phyloP scores from a whole-genome alignment of 2,888 invertebrate genomes.

The Tenthredo scrophulariae region DNA sequence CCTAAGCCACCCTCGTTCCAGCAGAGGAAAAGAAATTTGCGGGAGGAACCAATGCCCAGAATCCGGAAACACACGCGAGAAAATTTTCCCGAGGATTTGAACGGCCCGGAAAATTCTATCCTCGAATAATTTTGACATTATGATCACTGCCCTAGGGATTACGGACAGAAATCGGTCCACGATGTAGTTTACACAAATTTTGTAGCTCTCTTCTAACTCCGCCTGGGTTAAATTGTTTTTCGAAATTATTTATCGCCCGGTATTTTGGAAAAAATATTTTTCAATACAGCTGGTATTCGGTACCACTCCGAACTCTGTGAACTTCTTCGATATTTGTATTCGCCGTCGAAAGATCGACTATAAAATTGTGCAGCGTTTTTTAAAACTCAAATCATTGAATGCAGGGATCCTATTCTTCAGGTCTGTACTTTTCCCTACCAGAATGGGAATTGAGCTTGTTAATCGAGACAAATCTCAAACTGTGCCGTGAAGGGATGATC shows the following conservation, averaged over 20 bases:
- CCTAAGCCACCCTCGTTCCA: slow-evolving; percentile 66
- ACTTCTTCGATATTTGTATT: not conserved
- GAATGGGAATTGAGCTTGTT: slow-evolving; percentile 19
- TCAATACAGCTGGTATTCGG: not conserved
- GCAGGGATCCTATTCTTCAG: not conserved
- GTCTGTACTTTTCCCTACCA: not conserved
- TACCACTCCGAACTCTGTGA: not conserved
- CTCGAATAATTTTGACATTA: not conserved
- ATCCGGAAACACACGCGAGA: slow-evolving; percentile 53
- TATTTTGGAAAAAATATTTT: not conserved
- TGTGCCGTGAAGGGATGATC: slow-evolving; percentile 38
- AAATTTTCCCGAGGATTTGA: not conserved
- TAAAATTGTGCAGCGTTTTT: not conserved
- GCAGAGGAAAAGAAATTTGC: slow-evolving; percentile 64
- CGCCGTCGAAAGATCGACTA: not conserved
- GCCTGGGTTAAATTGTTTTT: not conserved
- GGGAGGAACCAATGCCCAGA: slow-evolving; percentile 67
- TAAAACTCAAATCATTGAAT: not conserved
- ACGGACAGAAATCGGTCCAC: not conserved
- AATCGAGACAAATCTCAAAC: slow-evolving; percentile 37
- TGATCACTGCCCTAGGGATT: too few species aligned
- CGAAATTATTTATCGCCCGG: not conserved
- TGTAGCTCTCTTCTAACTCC: not conserved
- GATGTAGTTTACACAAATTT: not conserved
- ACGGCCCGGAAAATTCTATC: not conserved